Conservation (phyloP, 2,113 vertebrate genomes). For the Myotis yumanensis region DNA sequence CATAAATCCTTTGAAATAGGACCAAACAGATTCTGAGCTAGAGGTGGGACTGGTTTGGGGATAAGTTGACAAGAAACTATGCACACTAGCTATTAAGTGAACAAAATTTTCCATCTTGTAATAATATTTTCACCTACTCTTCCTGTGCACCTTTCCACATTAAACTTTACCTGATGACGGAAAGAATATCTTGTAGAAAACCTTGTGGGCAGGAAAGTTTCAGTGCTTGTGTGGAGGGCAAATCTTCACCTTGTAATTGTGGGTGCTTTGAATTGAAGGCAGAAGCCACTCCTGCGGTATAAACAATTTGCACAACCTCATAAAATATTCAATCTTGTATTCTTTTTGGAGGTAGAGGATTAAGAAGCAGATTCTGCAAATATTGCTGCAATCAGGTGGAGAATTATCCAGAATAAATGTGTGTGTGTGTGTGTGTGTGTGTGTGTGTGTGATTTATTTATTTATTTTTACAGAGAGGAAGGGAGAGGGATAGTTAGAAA, state of each 20-base stretch:
- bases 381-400: neutral
- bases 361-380: neutral
- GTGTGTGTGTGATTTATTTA: too few relatives aligned
- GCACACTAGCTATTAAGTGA: neutral
- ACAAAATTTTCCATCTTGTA: neutral
- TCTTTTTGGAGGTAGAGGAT: neutral
- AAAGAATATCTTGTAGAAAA: neutral
- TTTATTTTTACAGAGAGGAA: too few relatives aligned
- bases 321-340: neutral
- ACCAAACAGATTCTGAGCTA: neutral
- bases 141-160: neutral
- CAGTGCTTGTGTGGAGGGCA: neutral
- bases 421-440: too few relatives aligned
- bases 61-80: neutral
- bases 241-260: neutral
- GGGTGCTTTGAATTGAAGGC: neutral
- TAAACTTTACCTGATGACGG: neutral
- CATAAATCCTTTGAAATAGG: conserved; percentile 57
- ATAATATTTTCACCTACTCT: neutral
- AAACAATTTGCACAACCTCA: neutral
- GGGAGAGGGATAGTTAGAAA: too few relatives aligned
- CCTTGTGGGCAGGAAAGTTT: neutral
- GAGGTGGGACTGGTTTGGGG: neutral
- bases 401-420: neutral
- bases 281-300: neutral